phyloP scores from a whole-genome alignment of 35 echinoderm and acorn worm species.

The Eucidaris tribuloides region DNA sequence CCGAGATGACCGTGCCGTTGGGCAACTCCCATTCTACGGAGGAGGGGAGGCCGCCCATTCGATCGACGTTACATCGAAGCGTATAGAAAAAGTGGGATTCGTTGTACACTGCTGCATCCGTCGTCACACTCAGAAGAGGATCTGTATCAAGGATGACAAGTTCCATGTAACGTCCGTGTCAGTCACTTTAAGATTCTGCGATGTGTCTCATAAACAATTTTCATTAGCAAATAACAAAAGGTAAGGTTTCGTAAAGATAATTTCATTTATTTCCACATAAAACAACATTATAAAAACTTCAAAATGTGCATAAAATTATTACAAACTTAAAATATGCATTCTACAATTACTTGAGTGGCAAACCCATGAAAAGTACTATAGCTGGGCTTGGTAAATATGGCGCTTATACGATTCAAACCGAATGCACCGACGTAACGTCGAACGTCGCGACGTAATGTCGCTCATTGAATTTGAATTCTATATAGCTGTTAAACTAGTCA shows the following conservation, averaged over 20 bases:
- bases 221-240: neutral
- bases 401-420: too few relatives aligned
- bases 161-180: neutral
- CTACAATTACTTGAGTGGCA: too few relatives aligned
- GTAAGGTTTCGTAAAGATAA: neutral
- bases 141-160: neutral
- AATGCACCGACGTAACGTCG: too few relatives aligned
- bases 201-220: neutral
- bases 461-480: too few relatives aligned
- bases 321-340: too few relatives aligned
- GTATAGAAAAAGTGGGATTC: neutral
- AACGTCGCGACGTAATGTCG: too few relatives aligned
- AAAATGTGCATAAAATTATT: neutral
- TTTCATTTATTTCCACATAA: neutral
- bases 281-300: neutral
- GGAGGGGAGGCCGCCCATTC: neutral
- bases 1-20: neutral
- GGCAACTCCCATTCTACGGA: conserved; percentile 5
- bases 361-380: too few relatives aligned
- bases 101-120: neutral
- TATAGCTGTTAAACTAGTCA: too few relatives aligned
- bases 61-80: neutral
- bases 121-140: neutral
- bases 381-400: too few relatives aligned
- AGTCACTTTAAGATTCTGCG: neutral